Conservation (phyloP, 2,113 vertebrate genomes). For the Capreolus pygargus region DNA sequence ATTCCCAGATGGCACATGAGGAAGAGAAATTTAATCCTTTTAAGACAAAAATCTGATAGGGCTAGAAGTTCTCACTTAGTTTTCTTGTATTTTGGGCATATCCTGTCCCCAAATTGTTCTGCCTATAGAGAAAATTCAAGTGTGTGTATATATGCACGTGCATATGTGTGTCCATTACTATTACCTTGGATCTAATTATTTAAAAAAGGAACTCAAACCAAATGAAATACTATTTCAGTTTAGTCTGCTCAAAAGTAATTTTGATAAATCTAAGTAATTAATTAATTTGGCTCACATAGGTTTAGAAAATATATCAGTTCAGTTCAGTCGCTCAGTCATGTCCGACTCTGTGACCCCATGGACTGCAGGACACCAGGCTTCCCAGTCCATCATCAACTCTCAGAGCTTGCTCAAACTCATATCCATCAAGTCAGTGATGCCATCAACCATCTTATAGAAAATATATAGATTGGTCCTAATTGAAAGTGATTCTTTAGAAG, state of each 20-base stretch:
- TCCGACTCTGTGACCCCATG: fast-evolving
- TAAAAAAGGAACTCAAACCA: background rate
- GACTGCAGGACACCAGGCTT: background rate
- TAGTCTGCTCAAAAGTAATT: constrained; percentile 17
- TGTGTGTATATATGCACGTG: background rate
- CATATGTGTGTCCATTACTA: background rate
- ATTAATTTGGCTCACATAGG: background rate
- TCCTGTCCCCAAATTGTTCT: background rate
- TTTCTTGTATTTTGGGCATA: background rate
- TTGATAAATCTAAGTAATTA: background rate
- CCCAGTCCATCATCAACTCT: background rate
- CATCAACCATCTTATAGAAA: background rate
- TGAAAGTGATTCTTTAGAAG: background rate
- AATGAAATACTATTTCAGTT: constrained; percentile 29
- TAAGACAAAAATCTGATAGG: background rate
- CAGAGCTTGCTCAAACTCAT: background rate
- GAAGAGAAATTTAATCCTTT: background rate
- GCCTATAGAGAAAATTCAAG: background rate
- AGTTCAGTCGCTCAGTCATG: background rate
- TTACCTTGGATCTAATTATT: background rate
- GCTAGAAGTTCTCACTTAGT: background rate
- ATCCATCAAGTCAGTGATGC: background rate
- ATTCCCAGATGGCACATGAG: background rate
- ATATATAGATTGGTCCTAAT: background rate
- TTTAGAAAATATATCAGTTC: constrained; percentile 25